Evolutionary conservation across 2,797 vertebrate species (phyloP), one percentile per base, ranked within the genome.

Genomic region (Melanotaenia parkinsoni): DNA sequence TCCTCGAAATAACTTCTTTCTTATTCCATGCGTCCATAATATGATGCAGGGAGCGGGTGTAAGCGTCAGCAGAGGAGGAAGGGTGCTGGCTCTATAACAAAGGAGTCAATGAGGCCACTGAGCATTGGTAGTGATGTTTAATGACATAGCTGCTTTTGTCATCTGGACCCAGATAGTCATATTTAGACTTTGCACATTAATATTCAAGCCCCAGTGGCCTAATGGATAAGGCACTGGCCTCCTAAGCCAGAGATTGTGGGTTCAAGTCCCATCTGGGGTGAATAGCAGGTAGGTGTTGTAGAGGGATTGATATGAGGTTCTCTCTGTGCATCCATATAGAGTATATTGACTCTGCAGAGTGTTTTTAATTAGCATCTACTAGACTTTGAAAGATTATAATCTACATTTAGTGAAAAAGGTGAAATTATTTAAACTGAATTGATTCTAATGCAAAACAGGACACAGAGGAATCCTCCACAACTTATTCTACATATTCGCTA

Each of bases 171-270:
- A 22, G 47, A 22, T 11, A n/a, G 10, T 8, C 47, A 22, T 50
- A 9, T 8, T 2, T 45, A 20, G 1, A 16, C 40, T 18, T 16
- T 1, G 3, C 22, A n/a, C 1, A 12, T 3, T 4, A 13, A 1
- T 53, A 6, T 24, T 3, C 1, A 16, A 56, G 53, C 22, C 22
- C 22, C 50, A 53, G 50, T 53, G 22, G n/a, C 53, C 50, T 51
- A 24, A 9, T 24, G 22, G n/a, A 51, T 10, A 91, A 90, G 85
- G 86, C 85, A 88, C 83, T 80, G 88, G 87, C 88, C 88, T 92
- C 88, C 86, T 90, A 92, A 91, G 81, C 88, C 87, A 91, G 91
- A 86, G 90, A 90, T 92, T 91, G 86, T 91, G 87, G 88, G 85
- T 92, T 92, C 70, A 24, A 91, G 84, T 89, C 89, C 86, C 86